Percentiles rank a stretch among this genome's conserved stretches.
Conservation (phyloP, 1,140 invertebrate species). For the Drosophila ananassae region DNA sequence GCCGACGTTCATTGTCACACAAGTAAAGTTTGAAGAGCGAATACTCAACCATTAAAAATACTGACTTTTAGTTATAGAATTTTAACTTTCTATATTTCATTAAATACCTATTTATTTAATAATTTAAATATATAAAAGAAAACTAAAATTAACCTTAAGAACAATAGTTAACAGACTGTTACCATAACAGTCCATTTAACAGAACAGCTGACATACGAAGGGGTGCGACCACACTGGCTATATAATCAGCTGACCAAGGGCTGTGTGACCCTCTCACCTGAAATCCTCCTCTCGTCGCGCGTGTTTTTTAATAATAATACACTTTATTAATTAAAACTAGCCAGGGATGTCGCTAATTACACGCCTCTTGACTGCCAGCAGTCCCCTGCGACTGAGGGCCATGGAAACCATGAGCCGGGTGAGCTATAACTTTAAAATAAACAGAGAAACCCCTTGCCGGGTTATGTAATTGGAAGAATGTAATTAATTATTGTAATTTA, state of each 20-base stretch:
- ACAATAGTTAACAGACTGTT: background rate
- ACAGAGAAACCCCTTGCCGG: background rate
- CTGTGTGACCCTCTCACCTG: constrained; percentile 15
- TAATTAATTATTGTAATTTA: constrained; percentile 10
- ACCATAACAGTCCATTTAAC: too few relatives aligned
- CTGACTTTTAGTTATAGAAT: too few relatives aligned
- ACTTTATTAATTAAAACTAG: constrained; percentile 63
- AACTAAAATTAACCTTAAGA: too few relatives aligned
- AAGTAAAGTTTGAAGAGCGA: too few relatives aligned
- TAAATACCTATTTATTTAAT: too few relatives aligned
- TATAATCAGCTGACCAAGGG: background rate
- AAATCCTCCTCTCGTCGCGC: constrained; percentile 37
- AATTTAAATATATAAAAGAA: too few relatives aligned
- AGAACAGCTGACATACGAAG: background rate
- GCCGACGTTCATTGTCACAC: too few relatives aligned
- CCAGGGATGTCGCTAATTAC: constrained; percentile 65
- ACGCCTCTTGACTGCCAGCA: constrained; percentile 56
- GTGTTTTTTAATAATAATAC: constrained; percentile 53
- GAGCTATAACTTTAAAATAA: constrained; percentile 2
- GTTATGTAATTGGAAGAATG: constrained; percentile 62
- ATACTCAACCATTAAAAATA: too few relatives aligned
- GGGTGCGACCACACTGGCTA: background rate
- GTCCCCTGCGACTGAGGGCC: constrained; percentile 44
- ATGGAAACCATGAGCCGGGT: constrained; percentile 62
- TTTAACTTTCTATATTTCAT: too few relatives aligned